phyloP scores from a whole-genome alignment of 1,140 invertebrate species.

The Conus ventricosus region DNA sequence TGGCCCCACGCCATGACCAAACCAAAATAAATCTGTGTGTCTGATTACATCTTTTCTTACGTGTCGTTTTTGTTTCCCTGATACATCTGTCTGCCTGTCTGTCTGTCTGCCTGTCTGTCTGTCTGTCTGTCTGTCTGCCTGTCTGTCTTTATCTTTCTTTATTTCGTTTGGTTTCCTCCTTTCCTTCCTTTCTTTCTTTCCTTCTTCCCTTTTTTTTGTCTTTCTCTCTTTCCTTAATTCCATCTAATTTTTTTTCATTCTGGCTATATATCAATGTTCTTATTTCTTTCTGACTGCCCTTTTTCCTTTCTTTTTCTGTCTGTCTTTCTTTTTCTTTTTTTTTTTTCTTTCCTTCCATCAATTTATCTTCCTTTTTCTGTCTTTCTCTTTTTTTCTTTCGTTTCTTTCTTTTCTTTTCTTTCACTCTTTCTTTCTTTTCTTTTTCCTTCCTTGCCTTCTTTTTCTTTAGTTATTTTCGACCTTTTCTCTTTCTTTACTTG shows the following conservation, averaged over 20 bases:
- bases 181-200: background rate
- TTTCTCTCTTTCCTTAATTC: background rate
- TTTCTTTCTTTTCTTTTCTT: background rate
- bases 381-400: background rate
- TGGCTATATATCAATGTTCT: too few relatives aligned
- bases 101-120: too few relatives aligned
- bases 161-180: background rate
- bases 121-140: too few relatives aligned
- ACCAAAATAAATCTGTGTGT: too few relatives aligned
- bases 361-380: too few relatives aligned
- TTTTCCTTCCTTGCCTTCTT: background rate
- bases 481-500: background rate
- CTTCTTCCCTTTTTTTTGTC: background rate
- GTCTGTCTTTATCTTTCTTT: background rate
- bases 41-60: too few relatives aligned
- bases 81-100: too few relatives aligned
- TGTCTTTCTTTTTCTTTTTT: background rate
- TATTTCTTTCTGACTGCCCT: background rate
- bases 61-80: too few relatives aligned
- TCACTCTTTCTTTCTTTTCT: background rate
- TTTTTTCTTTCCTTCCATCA: too few relatives aligned
- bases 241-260: too few relatives aligned
- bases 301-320: background rate
- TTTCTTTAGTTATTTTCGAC: background rate
- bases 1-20: too few relatives aligned